Evolutionary conservation across 2,113 vertebrate species (phyloP).

Genomic region (Sterrhoptilus dennistouni): DNA sequence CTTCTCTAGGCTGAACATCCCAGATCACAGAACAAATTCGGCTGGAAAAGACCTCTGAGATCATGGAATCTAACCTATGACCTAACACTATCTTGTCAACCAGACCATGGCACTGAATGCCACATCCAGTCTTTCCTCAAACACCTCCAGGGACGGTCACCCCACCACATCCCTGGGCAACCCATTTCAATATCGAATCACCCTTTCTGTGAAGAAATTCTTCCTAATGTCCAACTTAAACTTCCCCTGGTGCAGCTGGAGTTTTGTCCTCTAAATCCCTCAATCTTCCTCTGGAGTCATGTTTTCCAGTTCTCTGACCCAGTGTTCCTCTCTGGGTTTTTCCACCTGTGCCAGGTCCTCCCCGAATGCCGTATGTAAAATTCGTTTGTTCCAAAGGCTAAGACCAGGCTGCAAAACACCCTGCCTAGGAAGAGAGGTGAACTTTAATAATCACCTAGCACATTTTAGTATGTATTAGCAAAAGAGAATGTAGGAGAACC

Average conservation of each 20-base stretch:
- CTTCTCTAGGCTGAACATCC: neutral
- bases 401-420: neutral
- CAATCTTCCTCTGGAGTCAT: neutral
- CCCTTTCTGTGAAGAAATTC: neutral
- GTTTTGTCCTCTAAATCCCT: neutral
- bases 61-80: neutral
- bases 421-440: neutral
- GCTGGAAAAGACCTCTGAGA: neutral
- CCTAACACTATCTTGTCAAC: neutral
- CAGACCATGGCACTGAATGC: neutral
- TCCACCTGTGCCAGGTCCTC: neutral
- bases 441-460: neutral
- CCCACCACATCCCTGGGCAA: neutral
- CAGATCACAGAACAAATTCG: neutral
- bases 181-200: neutral
- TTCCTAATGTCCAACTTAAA: neutral
- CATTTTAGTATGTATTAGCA: neutral
- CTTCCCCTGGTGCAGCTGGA: accelerated
- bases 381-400: neutral
- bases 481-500: neutral
- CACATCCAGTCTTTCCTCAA: neutral
- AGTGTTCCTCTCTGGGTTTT: neutral
- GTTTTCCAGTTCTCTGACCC: neutral
- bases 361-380: accelerated
- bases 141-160: neutral